A percentile compares a stretch with the other conserved stretches of the same genome.
Evolutionary conservation across 2,797 vertebrate genomes (phyloP).

Genomic region (Enteromius thamalakanensis): DNA sequence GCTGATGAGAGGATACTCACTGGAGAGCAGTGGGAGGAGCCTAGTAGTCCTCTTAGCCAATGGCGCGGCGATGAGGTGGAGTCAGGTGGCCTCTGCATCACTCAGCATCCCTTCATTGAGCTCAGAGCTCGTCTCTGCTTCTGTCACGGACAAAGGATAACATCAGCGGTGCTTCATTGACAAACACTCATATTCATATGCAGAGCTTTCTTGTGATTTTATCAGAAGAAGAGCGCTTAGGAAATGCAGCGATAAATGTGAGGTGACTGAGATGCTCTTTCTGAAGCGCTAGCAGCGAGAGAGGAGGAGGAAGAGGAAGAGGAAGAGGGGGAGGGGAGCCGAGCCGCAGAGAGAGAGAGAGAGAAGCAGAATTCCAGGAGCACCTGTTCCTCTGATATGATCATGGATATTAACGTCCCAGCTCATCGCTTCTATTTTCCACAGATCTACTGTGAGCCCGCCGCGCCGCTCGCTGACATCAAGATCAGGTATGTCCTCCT

Average conservation of each 20-base stretch:
- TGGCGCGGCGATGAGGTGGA: slow-evolving; percentile 66
- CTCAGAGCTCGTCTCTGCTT: not conserved
- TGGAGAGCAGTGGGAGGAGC: slow-evolving; percentile 64
- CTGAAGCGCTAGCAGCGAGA: slow-evolving; percentile 43
- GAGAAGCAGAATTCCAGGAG: slow-evolving; percentile 10
- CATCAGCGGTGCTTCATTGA: not conserved
- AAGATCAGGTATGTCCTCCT: slow-evolving; percentile 77
- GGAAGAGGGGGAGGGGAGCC: slow-evolving; percentile 6
- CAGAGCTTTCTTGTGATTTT: not conserved
- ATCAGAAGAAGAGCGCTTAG: not conserved
- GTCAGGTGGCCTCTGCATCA: slow-evolving; percentile 75
- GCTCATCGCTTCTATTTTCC: slow-evolving; percentile 80
- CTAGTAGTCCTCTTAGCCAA: slow-evolving; percentile 78
- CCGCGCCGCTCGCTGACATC: slow-evolving; percentile 73
- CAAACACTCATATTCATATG: not conserved
- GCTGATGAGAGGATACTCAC: slow-evolving; percentile 30
- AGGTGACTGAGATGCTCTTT: slow-evolving; percentile 61
- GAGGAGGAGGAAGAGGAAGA: slow-evolving; percentile 11
- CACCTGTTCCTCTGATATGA: slow-evolving; percentile 58
- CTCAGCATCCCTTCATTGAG: slow-evolving; percentile 55
- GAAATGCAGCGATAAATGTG: not conserved
- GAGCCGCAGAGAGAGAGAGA: slow-evolving; percentile 26
- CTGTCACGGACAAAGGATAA: slow-evolving; percentile 25
- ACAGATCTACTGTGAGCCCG: slow-evolving; percentile 77
- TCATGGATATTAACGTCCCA: slow-evolving; percentile 81